phyloP scores from a whole-genome alignment of 2,113 vertebrate genomes.

The Pipa parva region DNA sequence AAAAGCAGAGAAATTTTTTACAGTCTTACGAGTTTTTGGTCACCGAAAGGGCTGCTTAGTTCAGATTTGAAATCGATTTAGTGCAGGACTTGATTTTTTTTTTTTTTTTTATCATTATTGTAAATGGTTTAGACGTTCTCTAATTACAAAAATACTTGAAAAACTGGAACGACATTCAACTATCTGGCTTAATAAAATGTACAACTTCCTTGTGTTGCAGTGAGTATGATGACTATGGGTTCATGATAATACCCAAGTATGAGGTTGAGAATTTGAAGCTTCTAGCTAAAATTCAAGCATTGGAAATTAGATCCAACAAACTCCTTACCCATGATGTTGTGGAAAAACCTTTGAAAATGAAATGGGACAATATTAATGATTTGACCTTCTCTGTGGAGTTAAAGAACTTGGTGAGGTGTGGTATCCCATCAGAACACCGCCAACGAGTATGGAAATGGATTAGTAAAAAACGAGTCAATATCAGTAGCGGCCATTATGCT shows the following conservation, averaged over 20 bases:
- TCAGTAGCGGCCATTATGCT: slow-evolving; percentile 64
- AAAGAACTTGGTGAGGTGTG: slow-evolving; percentile 76
- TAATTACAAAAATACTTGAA: too few relatives aligned
- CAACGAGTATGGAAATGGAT: slow-evolving; percentile 80
- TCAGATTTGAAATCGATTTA: too few relatives aligned
- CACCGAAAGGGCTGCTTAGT: too few relatives aligned
- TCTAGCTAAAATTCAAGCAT: slow-evolving; percentile 83
- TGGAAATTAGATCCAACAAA: slow-evolving; percentile 83
- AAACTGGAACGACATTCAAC: too few relatives aligned
- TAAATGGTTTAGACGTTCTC: too few relatives aligned
- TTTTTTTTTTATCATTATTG: too few relatives aligned
- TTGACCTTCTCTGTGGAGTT: slow-evolving; percentile 64
- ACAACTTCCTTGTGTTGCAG: slow-evolving; percentile 52
- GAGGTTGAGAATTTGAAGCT: slow-evolving; percentile 88
- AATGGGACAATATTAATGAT: slow-evolving; percentile 74
- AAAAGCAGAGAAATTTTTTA: too few relatives aligned
- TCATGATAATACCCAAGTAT: slow-evolving; percentile 80
- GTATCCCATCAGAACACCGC: slow-evolving; percentile 76
- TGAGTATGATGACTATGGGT: slow-evolving; percentile 87
- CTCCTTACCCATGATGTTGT: slow-evolving; percentile 67
- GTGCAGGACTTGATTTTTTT: too few relatives aligned
- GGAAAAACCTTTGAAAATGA: slow-evolving; percentile 67
- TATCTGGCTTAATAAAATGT: too few relatives aligned
- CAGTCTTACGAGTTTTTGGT: too few relatives aligned
- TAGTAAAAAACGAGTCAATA: slow-evolving; percentile 56